Conservation (phyloP, 2,888 invertebrate species). For the Melanchra persicariae region DNA sequence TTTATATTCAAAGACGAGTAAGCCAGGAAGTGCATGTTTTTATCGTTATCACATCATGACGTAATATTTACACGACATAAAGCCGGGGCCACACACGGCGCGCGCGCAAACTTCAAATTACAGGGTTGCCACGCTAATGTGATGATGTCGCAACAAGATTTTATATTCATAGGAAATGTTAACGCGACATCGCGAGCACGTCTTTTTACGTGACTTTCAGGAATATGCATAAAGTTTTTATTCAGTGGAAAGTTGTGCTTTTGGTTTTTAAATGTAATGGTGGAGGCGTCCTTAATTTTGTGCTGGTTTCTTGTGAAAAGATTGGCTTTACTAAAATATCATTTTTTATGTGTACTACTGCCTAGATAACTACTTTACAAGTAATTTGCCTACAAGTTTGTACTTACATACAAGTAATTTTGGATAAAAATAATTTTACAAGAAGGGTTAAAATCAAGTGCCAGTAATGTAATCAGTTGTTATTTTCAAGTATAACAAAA, state of each 20-base stretch:
- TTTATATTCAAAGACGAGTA: slow-evolving; percentile 35
- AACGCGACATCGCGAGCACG: slow-evolving; percentile 46
- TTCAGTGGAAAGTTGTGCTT: slow-evolving; percentile 42
- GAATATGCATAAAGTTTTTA: slow-evolving; percentile 57
- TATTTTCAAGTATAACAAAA: background rate
- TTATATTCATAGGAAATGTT: slow-evolving; percentile 62
- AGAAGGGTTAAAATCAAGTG: too few species aligned
- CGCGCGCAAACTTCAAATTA: slow-evolving; percentile 52
- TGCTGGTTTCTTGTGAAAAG: slow-evolving; percentile 5
- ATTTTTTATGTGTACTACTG: background rate
- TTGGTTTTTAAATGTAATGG: slow-evolving; percentile 27
- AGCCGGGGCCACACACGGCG: slow-evolving; percentile 67
- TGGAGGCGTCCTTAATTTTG: slow-evolving; percentile 13
- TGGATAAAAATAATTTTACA: too few species aligned
- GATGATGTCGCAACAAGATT: slow-evolving; percentile 51
- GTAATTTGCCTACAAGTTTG: too few species aligned
- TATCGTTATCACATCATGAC: slow-evolving; percentile 73
- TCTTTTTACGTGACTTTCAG: slow-evolving; percentile 61
- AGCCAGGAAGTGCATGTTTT: slow-evolving; percentile 67
- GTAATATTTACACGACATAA: slow-evolving; percentile 69
- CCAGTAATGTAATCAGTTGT: background rate
- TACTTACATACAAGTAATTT: background rate
- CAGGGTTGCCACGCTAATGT: slow-evolving; percentile 53
- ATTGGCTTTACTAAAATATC: background rate
- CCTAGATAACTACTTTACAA: too few species aligned